A percentile compares a stretch with the other conserved stretches of the same genome.
Evolutionary conservation across 1,140 invertebrate species (phyloP).

Genomic region (Aporrectodea caliginosa): DNA sequence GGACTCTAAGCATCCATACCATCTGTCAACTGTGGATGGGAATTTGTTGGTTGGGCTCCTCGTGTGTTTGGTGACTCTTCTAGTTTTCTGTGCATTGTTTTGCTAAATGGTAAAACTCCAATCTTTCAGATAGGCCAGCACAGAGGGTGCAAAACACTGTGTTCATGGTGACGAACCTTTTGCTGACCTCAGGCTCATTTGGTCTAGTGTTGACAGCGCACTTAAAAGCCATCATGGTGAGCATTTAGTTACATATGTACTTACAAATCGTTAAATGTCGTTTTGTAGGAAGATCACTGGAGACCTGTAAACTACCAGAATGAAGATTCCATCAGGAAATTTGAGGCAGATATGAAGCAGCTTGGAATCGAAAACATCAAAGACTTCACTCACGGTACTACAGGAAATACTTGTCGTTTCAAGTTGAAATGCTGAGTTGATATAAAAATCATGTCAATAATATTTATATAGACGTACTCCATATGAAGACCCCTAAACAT

Average conservation of each 20-base stretch:
- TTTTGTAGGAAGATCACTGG: constrained; percentile 65
- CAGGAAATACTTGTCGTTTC: too few relatives aligned
- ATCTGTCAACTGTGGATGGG: too few relatives aligned
- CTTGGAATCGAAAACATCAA: constrained; percentile 59
- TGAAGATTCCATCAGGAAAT: constrained; percentile 58
- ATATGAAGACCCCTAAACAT: too few relatives aligned
- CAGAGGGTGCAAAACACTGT: not conserved
- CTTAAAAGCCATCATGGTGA: not conserved
- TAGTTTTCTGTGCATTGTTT: too few relatives aligned
- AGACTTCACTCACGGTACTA: constrained; percentile 61
- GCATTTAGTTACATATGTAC: too few relatives aligned
- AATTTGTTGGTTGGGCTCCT: not conserved
- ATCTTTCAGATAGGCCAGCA: too few relatives aligned
- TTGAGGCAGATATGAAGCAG: constrained; percentile 61
- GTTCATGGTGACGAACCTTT: not conserved
- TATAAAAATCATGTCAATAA: too few relatives aligned
- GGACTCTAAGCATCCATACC: too few relatives aligned
- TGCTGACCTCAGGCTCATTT: not conserved
- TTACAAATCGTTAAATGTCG: constrained; percentile 12
- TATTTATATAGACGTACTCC: too few relatives aligned
- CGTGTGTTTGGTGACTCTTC: not conserved
- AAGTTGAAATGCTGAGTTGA: too few relatives aligned
- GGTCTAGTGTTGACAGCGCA: not conserved
- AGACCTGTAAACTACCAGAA: constrained; percentile 66
- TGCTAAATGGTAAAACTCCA: too few relatives aligned